These are phyloP conservation scores for Gorsachius goisagi DNA, from an alignment of 2,113 vertebrate genomes.

Conservation along the genomic window DNA sequence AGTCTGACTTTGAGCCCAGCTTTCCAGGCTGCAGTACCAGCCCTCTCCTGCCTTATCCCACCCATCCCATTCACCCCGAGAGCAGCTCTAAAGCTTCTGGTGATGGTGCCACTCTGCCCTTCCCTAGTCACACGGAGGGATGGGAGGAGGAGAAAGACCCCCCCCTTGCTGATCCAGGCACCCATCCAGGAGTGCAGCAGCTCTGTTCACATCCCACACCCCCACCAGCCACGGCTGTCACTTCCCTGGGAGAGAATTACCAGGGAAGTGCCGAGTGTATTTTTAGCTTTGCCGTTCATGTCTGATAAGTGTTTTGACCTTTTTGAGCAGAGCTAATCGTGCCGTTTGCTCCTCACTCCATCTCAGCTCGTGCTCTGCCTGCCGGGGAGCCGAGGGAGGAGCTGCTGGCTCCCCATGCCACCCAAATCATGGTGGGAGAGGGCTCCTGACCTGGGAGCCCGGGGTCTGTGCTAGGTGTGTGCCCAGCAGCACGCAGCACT, in stretches of 20 bases:
- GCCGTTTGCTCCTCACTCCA: conserved; percentile 21
- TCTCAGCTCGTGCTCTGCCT: conserved; percentile 29
- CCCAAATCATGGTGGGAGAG: rapidly evolving
- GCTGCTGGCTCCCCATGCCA: neutral
- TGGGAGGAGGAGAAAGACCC: neutral
- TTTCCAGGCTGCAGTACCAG: neutral
- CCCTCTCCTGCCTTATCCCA: neutral
- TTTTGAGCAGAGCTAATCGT: conserved; percentile 56
- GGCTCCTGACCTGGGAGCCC: neutral
- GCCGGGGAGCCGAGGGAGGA: neutral
- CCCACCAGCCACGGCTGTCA: neutral
- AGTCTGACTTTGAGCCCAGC: neutral
- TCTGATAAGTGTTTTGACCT: conserved; percentile 67
- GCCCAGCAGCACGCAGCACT: neutral
- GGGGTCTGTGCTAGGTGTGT: neutral
- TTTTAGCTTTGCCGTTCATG: conserved; percentile 46
- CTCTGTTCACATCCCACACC: neutral
- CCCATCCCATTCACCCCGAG: neutral
- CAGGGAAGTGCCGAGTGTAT: conserved; percentile 58
- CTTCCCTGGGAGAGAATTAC: conserved; percentile 34
- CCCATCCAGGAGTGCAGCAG: neutral
- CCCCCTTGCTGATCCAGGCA: neutral
- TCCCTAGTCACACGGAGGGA: neutral
- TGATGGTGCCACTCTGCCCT: neutral
- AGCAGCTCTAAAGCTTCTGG: neutral